Base-by-base conservation (phyloP, 2,113 vertebrate genomes). In the Delphinapterus leucas region DNA sequence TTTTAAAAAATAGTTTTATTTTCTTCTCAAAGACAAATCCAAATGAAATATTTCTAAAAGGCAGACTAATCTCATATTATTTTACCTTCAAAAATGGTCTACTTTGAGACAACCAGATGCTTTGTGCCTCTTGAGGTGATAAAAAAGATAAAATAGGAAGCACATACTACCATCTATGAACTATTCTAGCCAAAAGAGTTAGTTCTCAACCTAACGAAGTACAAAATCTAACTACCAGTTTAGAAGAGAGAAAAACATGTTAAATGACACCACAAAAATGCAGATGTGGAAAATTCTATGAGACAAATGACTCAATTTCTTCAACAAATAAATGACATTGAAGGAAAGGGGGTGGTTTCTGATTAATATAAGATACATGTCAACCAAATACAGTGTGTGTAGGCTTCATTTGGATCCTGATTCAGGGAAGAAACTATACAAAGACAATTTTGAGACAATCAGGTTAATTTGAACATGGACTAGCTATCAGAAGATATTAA, bases 41-140 rank as follows among this genome's bases (percentile, higher is more conserved):
- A 91, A 91, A 67, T 93, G 60, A 94, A 92, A 74, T 61, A 67
- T 41, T 95, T 31, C 83, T 47, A 93, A 82, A 53, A 71, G 70
- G 61, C 8, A 82, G 41, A 74, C 10, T 95, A 38, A 38, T 81
- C 11, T 82, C 33, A 20, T 33, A 71, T 85, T 83, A 87, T 88
- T 94, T 87, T 74, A 47, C 18, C 38, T 53, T 93, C 8, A 31
- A 84, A 87, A 93, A 96, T 3, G 3, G 18, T 67, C 58, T 55
- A 38, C 38, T 73, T 81, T 83, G 33, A 20, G 7, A 79, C 4
- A 73, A 31, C 12, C 44, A 71, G 47, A 93, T 23, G 53, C 20
- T 63, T 3, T 49, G 15, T 58, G 44, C 36, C 60, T 95, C 53
- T 18, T 28, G n/a, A 84, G 82, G 21, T 28, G 47, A 87, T 44